Base-by-base conservation (phyloP, 1,140 invertebrate species). In the Cataglyphis hispanica region DNA sequence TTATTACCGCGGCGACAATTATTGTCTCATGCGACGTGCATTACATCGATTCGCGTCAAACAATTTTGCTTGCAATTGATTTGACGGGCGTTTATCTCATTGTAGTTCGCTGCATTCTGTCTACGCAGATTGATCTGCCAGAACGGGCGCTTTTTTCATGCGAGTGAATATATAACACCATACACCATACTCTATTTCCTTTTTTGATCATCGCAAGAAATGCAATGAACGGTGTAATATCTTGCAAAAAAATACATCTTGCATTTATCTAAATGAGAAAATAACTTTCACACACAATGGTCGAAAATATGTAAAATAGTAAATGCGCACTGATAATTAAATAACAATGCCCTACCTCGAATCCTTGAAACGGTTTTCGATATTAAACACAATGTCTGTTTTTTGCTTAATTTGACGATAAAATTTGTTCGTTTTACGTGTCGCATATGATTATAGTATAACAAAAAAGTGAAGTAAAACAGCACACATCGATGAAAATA, bases 61-160 rank as follows among this genome's bases (percentile, higher is more conserved):
- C 27, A 37, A 78, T 67, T 77, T 77, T 4, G 25, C 31, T 85
- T 13, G 70, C 46, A 25, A 53, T 19, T n/a, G 75, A 85, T 25
- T 11, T 34, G 56, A 40, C 22, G 19, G 43, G 37, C 34, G 19
- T 81, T 81, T 81, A 81, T 81, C 66, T 70, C 43, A 37, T 72
- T 72, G 66, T 66, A 72, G 66, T 81, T 72, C 78, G 64, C 66
- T 58, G 78, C 78, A 25, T 19, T 72, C 27, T 7, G 53, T 70
- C 19, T 8, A 40, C 11, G 25, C 25, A 11, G 78, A 70, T 72
- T 58, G 46, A 58, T 81, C 19, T 60, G 19, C 19, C 46, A 81
- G 66, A 72, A 72, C 19, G n/a, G n/a, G 3, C 7, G 5, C 11
- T 60, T 81, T 60, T 70, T 43, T 25, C 31, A 78, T 56, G 22